Evolutionary conservation across 2,113 vertebrate species (phyloP), one percentile per base, ranked within the genome.

Genomic region (Electrona antarctica): DNA sequence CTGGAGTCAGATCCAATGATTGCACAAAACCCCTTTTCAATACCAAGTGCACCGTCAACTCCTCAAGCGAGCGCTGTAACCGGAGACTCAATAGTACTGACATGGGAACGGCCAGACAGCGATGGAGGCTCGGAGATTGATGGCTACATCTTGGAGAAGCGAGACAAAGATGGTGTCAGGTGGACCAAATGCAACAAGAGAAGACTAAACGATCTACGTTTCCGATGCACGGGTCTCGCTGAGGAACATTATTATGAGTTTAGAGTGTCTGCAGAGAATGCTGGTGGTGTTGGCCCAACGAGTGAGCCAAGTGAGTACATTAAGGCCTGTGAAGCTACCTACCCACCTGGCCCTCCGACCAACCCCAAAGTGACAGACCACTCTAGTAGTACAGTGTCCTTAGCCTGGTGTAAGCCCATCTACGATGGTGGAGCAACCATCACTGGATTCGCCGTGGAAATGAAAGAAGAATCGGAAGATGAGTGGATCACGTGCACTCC

Each of bases 131-230:
- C 97, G 76, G 95, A 96, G 89, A 98, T 99, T 75, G 98, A 99
- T 76, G 95, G 96, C 55, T 99, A 97, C 74, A 93, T 98, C 82
- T 87, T 99, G 88, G 98, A 99, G 85, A 99, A 97, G 88, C 90
- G 95, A 85, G 98, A 99, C 83, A 99, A 98, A 93, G 97, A 98
- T 11, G 96, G 97, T 14, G 82, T 98, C 62, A 91, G 97, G 72
- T 99, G 98, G 98, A 95, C 95, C 64, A 99, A 97, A 78, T 99
- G 98, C 87, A 99, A 98, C 89, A 99, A 95, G 88, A 97, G 98
- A 91, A 94, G 95, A 79, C 86, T 99, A 50, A 96, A 86, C 11
- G 97, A 98, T 73, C 88, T 97, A 60, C 88, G 97, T 76, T 94
- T 97, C 80, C 94, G 97, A 91, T 96, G 93, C 67, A 95, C 95